Base-by-base conservation (phyloP, 1,140 invertebrate species). In the Homarus americanus region DNA sequence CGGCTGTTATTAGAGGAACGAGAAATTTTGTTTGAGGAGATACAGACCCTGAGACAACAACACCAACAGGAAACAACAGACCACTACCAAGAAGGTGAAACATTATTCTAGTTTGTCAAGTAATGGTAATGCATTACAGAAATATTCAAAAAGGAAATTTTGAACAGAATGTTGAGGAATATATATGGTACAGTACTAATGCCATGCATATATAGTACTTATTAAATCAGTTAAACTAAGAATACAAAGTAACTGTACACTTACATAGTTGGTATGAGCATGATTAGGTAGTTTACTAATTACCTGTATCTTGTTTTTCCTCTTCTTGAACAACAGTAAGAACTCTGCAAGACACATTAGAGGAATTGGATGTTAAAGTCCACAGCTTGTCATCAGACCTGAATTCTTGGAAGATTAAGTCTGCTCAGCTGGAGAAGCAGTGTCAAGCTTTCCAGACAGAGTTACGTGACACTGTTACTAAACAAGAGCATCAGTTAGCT, bases 401-500 rank as follows among this genome's bases (percentile, higher is more conserved):
- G 63, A 72, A 66, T 34, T 44, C 87, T 38, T 75, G 78, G 87
- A 90, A 83, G 34, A 28, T 49, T 20, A 49, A 90, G 49, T 58
- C 36, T 82, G 69, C 15, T 12, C 38, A 73, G 15, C 44, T 83
- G 34, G 87, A 90, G 41, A 82, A 75, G 34, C 66, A 83, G 15
- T 83, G 87, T 58, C 66, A n/a, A 0, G 28, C 69, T 36, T 44
- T 90, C 2, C 87, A 82, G 28, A 28, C 66, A 49, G 63, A 90
- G 34, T 34, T 90, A 53, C 79, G 72, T 15, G 80, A 72, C 17
- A 53, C 87, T 38, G 87, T 90, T 1, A 24, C 87, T 44, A 72
- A 73, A 36, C 58, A 90, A 34, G 87, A 90, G 38, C 87, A 90
- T 53, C 79, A 90, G 49, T 40, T 82, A 15, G 87, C 87, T 32